Percentiles rank a stretch among this genome's conserved stretches.
phyloP scores from a whole-genome alignment of 2,888 invertebrate species.

The Noctua janthe region DNA sequence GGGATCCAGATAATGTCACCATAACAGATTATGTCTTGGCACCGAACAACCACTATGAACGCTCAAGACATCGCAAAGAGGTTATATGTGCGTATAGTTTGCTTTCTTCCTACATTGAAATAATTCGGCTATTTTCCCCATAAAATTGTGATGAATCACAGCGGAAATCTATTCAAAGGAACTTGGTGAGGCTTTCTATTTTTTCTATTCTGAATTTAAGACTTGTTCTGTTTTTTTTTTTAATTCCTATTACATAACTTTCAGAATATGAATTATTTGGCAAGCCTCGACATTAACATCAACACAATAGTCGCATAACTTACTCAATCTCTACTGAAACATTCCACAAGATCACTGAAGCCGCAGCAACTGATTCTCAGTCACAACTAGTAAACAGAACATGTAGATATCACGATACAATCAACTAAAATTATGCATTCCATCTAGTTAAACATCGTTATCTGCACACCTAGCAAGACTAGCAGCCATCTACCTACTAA shows the following conservation, averaged over 20 bases:
- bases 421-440: conserved; percentile 65
- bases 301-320: neutral
- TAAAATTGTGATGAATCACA: conserved; percentile 41
- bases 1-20: conserved; percentile 87
- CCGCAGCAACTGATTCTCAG: conserved; percentile 23
- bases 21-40: conserved; percentile 90
- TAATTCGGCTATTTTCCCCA: conserved; percentile 52
- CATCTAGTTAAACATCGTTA: conserved; percentile 64
- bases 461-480: conserved; percentile 36
- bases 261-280: neutral
- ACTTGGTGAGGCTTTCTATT: neutral
- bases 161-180: neutral
- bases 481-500: conserved; percentile 43
- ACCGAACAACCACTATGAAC: conserved; percentile 77
- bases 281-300: neutral
- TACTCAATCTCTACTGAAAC: neutral
- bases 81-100: conserved; percentile 78
- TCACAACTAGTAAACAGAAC: conserved; percentile 47
- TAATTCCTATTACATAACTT: neutral
- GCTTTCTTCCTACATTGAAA: conserved; percentile 57
- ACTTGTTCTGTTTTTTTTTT: neutral
- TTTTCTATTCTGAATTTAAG: neutral
- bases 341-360: neutral
- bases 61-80: conserved; percentile 81
- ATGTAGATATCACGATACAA: conserved; percentile 58